A percentile compares a stretch with the other conserved stretches of the same genome.
These are phyloP conservation scores for Bucorvus abyssinicus DNA, from an alignment of 2,797 vertebrate genomes.

Conservation along the genomic window DNA sequence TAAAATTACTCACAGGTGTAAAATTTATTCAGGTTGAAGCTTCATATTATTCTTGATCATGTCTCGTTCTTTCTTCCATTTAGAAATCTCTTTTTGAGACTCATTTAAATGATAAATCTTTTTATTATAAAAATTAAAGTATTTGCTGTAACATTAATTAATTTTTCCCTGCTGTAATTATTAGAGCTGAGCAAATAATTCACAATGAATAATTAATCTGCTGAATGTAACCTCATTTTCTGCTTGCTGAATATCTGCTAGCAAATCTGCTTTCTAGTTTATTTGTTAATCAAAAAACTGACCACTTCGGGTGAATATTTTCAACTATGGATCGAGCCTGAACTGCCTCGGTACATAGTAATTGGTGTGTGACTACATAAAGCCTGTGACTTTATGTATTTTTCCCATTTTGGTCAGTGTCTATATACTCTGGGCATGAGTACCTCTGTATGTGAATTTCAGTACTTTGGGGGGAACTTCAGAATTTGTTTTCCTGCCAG, in stretches of 20 bases:
- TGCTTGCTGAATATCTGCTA: constrained; percentile 21
- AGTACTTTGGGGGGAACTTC: not conserved
- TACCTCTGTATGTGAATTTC: not conserved
- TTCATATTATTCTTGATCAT: constrained; percentile 43
- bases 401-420: not conserved
- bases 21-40: not conserved
- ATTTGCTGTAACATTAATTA: constrained; percentile 63
- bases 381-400: not conserved
- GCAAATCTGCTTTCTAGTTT: constrained; percentile 37
- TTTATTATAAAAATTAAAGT: constrained; percentile 62
- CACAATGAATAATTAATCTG: constrained; percentile 63
- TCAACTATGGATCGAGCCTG: not conserved
- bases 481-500: not conserved
- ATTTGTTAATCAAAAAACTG: constrained; percentile 45
- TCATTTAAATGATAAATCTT: constrained; percentile 50
- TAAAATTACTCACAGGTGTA: not conserved
- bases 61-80: constrained; percentile 8
- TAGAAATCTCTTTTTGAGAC: constrained; percentile 32
- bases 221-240: constrained; percentile 42
- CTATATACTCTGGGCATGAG: not conserved
- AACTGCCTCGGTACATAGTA: not conserved
- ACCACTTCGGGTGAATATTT: constrained; percentile 1
- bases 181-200: constrained; percentile 63
- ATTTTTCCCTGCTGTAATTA: constrained; percentile 59
- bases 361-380: not conserved